Evolutionary conservation across 2,888 invertebrate species (phyloP).

Genomic region (Orchesella flavescens): DNA sequence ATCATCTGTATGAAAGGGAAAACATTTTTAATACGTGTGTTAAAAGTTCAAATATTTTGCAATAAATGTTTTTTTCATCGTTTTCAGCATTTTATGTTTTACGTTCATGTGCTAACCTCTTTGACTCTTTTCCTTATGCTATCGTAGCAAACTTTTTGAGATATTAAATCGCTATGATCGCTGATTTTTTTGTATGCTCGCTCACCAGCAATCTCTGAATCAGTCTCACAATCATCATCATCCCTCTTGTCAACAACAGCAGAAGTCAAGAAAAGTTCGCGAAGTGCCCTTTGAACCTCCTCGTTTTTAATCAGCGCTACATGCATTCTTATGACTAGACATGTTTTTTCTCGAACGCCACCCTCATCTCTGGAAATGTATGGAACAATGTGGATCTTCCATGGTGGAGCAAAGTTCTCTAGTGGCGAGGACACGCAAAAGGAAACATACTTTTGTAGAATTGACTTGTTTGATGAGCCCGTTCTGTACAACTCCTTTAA

Average conservation of each 20-base stretch:
- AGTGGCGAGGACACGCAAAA: constrained; percentile 28
- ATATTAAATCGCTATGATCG: too few relatives aligned
- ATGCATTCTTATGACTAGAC: constrained; percentile 55
- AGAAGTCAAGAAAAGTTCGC: constrained; percentile 43
- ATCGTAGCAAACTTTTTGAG: too few relatives aligned
- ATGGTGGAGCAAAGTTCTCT: constrained; percentile 25
- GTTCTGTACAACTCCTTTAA: constrained; percentile 35
- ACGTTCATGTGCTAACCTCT: neutral
- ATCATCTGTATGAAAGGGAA: constrained; percentile 25
- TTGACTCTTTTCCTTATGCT: constrained; percentile 18
- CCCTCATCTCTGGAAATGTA: constrained; percentile 42
- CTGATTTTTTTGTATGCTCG: too few relatives aligned
- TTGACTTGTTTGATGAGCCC: constrained; percentile 39
- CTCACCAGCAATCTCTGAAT: neutral
- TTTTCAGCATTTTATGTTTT: neutral
- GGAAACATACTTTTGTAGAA: constrained; percentile 47
- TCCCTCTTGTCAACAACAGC: neutral
- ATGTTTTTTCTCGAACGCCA: constrained; percentile 43
- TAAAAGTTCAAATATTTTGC: neutral
- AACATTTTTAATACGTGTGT: too few relatives aligned
- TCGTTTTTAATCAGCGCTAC: constrained; percentile 21
- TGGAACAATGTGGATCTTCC: constrained; percentile 57
- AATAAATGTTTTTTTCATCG: neutral
- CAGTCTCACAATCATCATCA: neutral
- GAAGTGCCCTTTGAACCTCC: constrained; percentile 21